Percentiles rank a stretch among this genome's conserved stretches.
Conservation (phyloP, 1,140 invertebrate genomes). For the Gryon sp. region DNA sequence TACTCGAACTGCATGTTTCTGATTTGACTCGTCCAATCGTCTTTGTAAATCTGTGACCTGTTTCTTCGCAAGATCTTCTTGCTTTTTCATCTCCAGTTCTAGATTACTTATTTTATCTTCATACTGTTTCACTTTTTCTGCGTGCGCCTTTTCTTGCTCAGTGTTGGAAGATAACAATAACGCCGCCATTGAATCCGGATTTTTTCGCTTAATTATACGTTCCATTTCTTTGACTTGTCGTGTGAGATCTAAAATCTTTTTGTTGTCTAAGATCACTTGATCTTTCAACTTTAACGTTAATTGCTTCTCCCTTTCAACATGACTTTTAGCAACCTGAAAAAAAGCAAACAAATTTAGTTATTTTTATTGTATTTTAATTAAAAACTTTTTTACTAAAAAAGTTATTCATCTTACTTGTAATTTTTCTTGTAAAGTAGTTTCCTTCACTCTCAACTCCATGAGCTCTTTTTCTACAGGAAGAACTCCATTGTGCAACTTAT, state of each 20-base stretch:
- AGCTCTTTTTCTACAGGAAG: conserved; percentile 75
- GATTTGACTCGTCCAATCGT: conserved; percentile 86
- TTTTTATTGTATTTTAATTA: no score
- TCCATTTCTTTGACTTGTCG: conserved; percentile 91
- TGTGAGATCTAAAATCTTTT: conserved; percentile 86
- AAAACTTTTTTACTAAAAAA: no score
- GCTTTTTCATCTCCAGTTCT: conserved; percentile 83
- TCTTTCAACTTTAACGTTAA: conserved; percentile 83
- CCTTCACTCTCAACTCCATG: conserved; percentile 69
- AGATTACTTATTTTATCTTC: conserved; percentile 85
- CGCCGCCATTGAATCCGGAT: conserved; percentile 88
- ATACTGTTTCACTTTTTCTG: conserved; percentile 80
- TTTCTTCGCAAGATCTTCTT: conserved; percentile 85
- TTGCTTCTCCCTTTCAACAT: conserved; percentile 80
- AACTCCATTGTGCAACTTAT: conserved; percentile 71
- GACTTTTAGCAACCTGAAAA: conserved; percentile 71
- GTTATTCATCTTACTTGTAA: conserved; percentile 63
- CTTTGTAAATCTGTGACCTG: conserved; percentile 85
- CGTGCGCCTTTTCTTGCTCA: conserved; percentile 78
- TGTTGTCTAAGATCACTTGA: conserved; percentile 84
- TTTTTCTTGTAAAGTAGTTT: conserved; percentile 74
- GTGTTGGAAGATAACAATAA: conserved; percentile 84
- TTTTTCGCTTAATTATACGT: conserved; percentile 86
- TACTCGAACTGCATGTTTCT: conserved; percentile 87
- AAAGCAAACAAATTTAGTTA: not conserved